Evolutionary conservation across 2,888 invertebrate species (phyloP), one percentile per base, ranked within the genome.

Genomic region (Octonoba sinensis): DNA sequence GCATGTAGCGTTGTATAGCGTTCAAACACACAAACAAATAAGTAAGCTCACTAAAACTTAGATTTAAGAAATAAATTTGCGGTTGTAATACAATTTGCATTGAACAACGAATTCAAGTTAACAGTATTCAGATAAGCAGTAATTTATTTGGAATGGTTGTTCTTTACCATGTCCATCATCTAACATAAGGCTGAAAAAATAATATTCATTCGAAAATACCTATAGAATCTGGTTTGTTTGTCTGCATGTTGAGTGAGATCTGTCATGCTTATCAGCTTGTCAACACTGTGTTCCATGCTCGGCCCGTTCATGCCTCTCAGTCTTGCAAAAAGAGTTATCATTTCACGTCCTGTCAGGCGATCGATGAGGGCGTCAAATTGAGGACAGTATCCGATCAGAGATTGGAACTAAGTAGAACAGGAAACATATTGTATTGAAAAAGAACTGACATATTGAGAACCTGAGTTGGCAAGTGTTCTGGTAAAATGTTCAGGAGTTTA

Each of bases 351-450:
- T 11, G 85, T 83, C 47, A 86, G 62, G 49, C 82, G 75, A 74
- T 91, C 92, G 86, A 96, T 93, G 60, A 96, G 89, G 0, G 95
- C 95, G 89, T 94, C 93, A 88, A 93, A 93, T 90, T 97, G 97
- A 0, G 97, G 96, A 88, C 97, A 97, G 89, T 97, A 97, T 36
- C 96, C 95, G 87, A 96, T 91, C 87, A 93, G 95, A 3, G 72
- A 71, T 20, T 81, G 85, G 49, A 85, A 85, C 84, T 84, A 36
- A 36, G 11, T 36, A 8, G 1, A 36, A 36, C 36, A 36, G 11
- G 8, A 8, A 36, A 8, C 8, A 8, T 36, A 8, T 6, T 36
- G 36, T 36, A 36, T 11, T 36, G 11, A 36, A 8, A 36, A 11
- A 11, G 8, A 6, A 36, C 36, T 11, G 11, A 8, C 36, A 11